Evolutionary conservation across 2,113 vertebrate species (phyloP), one percentile per base, ranked within the genome.

Genomic region (Hystrix cristata): DNA sequence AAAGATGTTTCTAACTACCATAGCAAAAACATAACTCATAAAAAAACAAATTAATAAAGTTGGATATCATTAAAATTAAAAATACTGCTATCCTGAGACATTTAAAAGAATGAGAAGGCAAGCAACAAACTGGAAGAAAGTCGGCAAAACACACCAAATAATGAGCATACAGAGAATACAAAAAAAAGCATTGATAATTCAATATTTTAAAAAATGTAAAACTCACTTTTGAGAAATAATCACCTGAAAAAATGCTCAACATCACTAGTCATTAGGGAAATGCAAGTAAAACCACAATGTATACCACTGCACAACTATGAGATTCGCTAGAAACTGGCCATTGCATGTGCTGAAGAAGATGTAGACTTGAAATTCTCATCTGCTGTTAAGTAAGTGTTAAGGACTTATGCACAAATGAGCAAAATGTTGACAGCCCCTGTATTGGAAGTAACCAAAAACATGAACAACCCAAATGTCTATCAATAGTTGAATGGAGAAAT

Each of bases 21-120:
- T 10, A 86, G 4, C 34, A 69, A 90, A 82, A 87, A 12, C 29
- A 64, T 69, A 34, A 90, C 34, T 23, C 69, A 72, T 79, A 89
- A 80, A 89, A 85, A 7, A 89, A 79, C 15, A 89, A 95, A 25
- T 15, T 64, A 15, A 78, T 11, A 72, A 79, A 1, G 38, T 51
- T 93, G 27, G 1, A 53, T 51, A 38, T n/a, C 38, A 90, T 81
- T 95, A 90, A 95, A 90, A 69, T 74, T 48, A 21, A 86, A 93
- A 88, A 81, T 48, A 93, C 38, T 55, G 0, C 46, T 92, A 53
- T 86, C 81, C 64, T 81, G 34, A 95, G 15, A 81, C 38, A 67
- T 43, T 3, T 53, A 59, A 67, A 27, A 90, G 21, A 85, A 78
- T 78, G 16, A 16, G 38, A 69, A 69, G 38, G 38, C 18, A 69